Base-by-base conservation (phyloP, 2,113 vertebrate genomes). In the Chloroceryle aenea region DNA sequence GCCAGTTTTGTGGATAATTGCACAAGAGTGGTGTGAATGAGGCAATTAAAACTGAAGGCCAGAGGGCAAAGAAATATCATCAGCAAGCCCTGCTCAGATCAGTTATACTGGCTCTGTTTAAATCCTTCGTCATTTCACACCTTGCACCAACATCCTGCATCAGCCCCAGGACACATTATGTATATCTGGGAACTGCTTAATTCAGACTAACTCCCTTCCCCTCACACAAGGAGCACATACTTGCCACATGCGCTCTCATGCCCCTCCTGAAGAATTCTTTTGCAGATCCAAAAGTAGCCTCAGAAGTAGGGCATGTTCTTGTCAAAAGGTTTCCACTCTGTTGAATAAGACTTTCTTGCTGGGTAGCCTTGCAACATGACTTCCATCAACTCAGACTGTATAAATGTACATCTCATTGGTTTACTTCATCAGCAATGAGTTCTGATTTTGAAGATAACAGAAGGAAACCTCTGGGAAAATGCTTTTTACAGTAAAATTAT, bases 171-270 rank as follows among this genome's bases (percentile, higher is more conserved):
- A 73, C 78, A 83, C 2, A 2, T 26, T 32, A 68, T 12, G 8
- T 62, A 32, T 77, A 90, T 93, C 79, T 88, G 67, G 25, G 55
- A 88, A 69, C 23, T 48, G 55, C n/a, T 86, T 84, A 14, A 86
- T 67, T 90, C 85, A 76, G n/a, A 6, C n/a, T 48, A 66, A 17
- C 38, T 66, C 34, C n/a, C 27, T 82, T 89, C 29, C 56, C 32
- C 58, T 87, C 55, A 74, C 2, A 9, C 10, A 52, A 47, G 48
- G 30, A 78, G 50, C 42, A 87, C 16, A 32, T 27, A 23, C 21
- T 71, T 77, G 32, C 32, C 58, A 47, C 0, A 0, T 2, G 1
- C 2, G 1, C 14, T 66, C 34, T 42, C 30, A 45, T 40, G 61
- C 4, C 8, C 14, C 3, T 66, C 14, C 58, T 29, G 36, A 14